phyloP scores from a whole-genome alignment of 2,888 invertebrate genomes.

The Eubasilissa splendida region DNA sequence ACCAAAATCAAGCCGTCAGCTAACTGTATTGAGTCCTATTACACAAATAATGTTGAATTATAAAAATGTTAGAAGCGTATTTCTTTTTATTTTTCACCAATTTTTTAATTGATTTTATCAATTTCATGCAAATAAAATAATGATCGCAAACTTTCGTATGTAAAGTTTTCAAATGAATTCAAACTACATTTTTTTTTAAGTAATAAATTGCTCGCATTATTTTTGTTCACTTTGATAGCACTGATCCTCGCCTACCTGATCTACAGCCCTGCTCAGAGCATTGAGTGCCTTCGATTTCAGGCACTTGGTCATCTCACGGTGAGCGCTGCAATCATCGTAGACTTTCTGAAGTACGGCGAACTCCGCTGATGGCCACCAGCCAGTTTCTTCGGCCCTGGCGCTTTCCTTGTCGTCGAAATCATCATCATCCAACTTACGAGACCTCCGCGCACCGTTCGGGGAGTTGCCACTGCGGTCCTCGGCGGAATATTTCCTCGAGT shows the following conservation, averaged over 20 bases:
- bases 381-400: constrained; percentile 69
- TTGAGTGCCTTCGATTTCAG: constrained; percentile 76
- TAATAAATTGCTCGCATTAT: too few relatives aligned
- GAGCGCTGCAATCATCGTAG: constrained; percentile 77
- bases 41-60: constrained; percentile 39
- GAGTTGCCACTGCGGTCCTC: constrained; percentile 60
- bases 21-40: constrained; percentile 75
- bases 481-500: background rate
- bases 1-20: constrained; percentile 75
- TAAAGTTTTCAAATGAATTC: background rate
- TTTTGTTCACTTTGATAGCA: background rate
- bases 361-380: constrained; percentile 75
- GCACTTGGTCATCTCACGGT: constrained; percentile 74
- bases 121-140: background rate
- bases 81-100: too few relatives aligned
- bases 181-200: background rate
- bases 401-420: constrained; percentile 68
- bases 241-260: constrained; percentile 67
- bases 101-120: background rate
- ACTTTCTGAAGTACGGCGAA: constrained; percentile 74
- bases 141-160: background rate
- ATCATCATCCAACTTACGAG: constrained; percentile 21
- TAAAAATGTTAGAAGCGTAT: background rate
- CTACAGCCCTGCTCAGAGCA: constrained; percentile 74
- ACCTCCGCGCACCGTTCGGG: constrained; percentile 60